These are phyloP conservation scores for Drosophila bocqueti DNA, from an alignment of 1,140 invertebrate species.

Conservation along the genomic window DNA sequence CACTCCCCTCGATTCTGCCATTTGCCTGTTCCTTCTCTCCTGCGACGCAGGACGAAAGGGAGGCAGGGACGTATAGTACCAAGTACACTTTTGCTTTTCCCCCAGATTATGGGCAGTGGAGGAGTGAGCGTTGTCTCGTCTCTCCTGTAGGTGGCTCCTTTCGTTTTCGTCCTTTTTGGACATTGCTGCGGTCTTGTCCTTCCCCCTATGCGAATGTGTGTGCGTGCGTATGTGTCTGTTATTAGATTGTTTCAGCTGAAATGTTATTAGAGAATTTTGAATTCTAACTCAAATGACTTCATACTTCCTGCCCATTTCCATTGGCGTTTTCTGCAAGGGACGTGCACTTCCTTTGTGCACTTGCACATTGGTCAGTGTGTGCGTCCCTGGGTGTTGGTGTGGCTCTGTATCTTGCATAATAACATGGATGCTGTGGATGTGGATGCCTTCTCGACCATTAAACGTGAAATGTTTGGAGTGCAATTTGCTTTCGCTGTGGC, in stretches of 20 bases:
- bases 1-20: background rate
- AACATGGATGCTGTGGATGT: slow-evolving; percentile 57
- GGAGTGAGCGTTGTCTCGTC: slow-evolving; percentile 44
- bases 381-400: slow-evolving; percentile 16
- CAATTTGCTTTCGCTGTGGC: slow-evolving; percentile 58
- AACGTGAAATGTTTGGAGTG: slow-evolving; percentile 70
- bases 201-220: slow-evolving; percentile 8
- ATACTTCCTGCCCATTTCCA: slow-evolving; percentile 57
- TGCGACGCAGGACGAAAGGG: slow-evolving; percentile 52
- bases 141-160: slow-evolving; percentile 61
- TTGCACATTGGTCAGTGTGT: slow-evolving; percentile 25
- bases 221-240: slow-evolving; percentile 51
- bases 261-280: slow-evolving; percentile 83
- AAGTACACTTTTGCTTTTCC: slow-evolving; percentile 78
- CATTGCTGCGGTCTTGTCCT: slow-evolving; percentile 41
- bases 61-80: slow-evolving; percentile 32
- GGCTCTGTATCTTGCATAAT: slow-evolving; percentile 52
- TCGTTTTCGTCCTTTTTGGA: slow-evolving; percentile 68
- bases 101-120: slow-evolving; percentile 27
- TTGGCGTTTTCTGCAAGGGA: slow-evolving; percentile 40
- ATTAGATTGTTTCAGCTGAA: slow-evolving; percentile 82
- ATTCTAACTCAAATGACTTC: slow-evolving; percentile 84
- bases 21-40: background rate
- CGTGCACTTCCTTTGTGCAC: slow-evolving; percentile 64
- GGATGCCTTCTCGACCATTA: slow-evolving; percentile 69